Percentiles rank a stretch among this genome's conserved stretches.
phyloP scores from a whole-genome alignment of 2,797 vertebrate species.

The Pangasius larnaudii region DNA sequence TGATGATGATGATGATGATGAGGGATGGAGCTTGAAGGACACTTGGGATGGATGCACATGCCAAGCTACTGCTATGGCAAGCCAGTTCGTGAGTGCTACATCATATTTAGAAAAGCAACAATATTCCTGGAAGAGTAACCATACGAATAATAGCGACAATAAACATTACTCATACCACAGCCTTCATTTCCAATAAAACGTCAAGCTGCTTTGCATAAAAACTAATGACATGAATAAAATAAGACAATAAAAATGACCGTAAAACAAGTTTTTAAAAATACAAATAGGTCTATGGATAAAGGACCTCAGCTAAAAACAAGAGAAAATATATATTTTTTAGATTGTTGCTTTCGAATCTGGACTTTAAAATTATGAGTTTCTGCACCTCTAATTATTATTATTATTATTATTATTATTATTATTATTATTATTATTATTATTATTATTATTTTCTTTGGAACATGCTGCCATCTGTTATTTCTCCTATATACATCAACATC shows the following conservation, averaged over 20 bases:
- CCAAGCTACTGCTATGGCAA: not conserved
- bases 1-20: slow-evolving; percentile 37
- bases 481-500: not conserved
- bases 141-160: not conserved
- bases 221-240: slow-evolving; percentile 5
- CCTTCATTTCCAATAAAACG: not conserved
- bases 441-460: not conserved
- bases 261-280: not conserved
- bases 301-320: not conserved
- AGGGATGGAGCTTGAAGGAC: slow-evolving; percentile 19
- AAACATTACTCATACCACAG: not conserved
- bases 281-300: not conserved
- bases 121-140: not conserved
- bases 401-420: not conserved
- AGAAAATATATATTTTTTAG: not conserved
- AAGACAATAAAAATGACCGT: not conserved
- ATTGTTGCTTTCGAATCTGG: not conserved
- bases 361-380: not conserved
- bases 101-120: not conserved
- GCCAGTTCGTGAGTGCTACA: not conserved
- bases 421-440: not conserved
- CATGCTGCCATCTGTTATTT: not conserved
- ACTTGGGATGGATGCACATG: not conserved
- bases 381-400: not conserved
- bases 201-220: not conserved